These are phyloP conservation scores for Ophioderma brevispina DNA, from an alignment of 35 echinoderm and acorn worm species.

Conservation along the genomic window DNA sequence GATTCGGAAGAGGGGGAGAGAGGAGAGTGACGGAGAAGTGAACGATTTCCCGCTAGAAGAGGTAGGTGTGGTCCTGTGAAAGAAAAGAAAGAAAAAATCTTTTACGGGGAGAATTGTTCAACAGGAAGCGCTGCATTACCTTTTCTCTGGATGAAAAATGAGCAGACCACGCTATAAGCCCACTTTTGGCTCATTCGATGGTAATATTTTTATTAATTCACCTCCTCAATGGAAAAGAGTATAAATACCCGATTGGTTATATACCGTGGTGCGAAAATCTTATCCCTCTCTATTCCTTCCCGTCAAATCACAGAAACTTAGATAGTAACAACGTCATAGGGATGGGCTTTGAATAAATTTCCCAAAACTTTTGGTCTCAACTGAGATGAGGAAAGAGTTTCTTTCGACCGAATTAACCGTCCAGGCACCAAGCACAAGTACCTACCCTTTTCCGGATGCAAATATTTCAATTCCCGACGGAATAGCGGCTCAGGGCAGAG, in stretches of 20 bases:
- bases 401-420: neutral
- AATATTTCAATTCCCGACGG: neutral
- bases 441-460: neutral
- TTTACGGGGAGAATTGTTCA: neutral
- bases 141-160: neutral
- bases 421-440: neutral
- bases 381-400: neutral
- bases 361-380: neutral
- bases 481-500: neutral
- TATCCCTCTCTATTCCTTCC: neutral
- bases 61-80: neutral
- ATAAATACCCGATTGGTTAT: neutral
- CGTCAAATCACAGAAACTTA: neutral
- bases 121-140: neutral
- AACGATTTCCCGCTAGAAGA: neutral
- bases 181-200: neutral
- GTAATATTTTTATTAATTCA: neutral
- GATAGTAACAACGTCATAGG: neutral
- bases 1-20: too few species aligned
- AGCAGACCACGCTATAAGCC: neutral
- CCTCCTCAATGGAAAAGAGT: neutral
- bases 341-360: neutral
- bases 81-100: neutral
- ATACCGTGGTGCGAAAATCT: neutral
- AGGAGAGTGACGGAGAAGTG: neutral